phyloP scores from a whole-genome alignment of 2,113 vertebrate species.

The Mugil cephalus region DNA sequence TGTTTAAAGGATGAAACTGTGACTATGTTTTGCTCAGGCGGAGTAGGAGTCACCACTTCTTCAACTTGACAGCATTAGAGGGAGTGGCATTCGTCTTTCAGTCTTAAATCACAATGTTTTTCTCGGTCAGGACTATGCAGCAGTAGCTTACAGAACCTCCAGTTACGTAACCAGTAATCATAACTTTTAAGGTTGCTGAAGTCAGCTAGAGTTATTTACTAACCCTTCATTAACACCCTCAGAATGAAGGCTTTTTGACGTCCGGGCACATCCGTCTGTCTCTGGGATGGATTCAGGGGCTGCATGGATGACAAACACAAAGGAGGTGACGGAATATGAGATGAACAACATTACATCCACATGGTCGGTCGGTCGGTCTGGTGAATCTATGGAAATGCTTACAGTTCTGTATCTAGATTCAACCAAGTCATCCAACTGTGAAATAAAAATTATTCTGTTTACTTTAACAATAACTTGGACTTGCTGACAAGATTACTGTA shows the following conservation, averaged over 20 bases:
- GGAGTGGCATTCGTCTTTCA: conserved; percentile 21
- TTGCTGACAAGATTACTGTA: no score
- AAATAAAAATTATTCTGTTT: no score
- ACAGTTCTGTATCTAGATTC: neutral
- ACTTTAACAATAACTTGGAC: no score
- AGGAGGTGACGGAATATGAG: conserved; percentile 16
- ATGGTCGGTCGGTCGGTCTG: neutral
- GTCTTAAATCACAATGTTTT: conserved; percentile 48
- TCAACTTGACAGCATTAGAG: conserved; percentile 2
- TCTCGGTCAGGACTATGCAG: conserved; percentile 7
- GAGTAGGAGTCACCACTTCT: neutral
- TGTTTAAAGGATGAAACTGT: neutral
- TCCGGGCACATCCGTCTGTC: conserved; percentile 85
- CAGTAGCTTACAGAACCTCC: conserved; percentile 27
- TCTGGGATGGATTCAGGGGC: conserved; percentile 90
- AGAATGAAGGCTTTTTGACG: conserved; percentile 90
- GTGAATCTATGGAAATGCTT: neutral
- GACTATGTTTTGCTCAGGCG: no score
- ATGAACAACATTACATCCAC: conserved; percentile 9
- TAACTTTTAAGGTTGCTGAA: conserved; percentile 27
- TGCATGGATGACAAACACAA: conserved; percentile 72
- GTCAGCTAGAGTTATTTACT: conserved; percentile 69
- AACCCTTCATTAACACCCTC: conserved; percentile 93
- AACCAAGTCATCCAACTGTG: no score
- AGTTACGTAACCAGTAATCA: conserved; percentile 40